These are phyloP conservation scores for Syngnathus rostellatus DNA, from an alignment of 2,797 vertebrate genomes.

Conservation along the genomic window DNA sequence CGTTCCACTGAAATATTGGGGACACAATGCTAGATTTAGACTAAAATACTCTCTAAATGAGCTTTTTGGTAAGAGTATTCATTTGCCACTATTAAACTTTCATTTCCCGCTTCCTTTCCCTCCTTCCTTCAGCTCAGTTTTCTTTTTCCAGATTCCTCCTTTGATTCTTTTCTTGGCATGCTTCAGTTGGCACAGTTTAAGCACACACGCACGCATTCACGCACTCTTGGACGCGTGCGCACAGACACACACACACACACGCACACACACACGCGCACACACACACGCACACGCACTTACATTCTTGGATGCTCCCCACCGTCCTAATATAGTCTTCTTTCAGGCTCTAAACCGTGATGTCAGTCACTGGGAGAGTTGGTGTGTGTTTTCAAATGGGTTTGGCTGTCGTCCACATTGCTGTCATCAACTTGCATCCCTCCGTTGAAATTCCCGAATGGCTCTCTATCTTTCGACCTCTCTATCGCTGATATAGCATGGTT, in stretches of 20 bases:
- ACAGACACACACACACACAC: too few species aligned
- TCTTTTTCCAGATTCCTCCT: background rate
- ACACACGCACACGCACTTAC: background rate
- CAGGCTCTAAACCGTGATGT: conserved; percentile 25
- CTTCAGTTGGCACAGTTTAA: conserved; percentile 2
- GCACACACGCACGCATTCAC: too few species aligned
- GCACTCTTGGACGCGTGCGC: too few species aligned
- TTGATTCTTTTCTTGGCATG: background rate
- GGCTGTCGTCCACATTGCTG: conserved; percentile 39
- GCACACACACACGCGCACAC: too few species aligned
- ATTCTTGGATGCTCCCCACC: conserved; percentile 29
- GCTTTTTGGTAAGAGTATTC: background rate
- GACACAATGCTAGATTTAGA: background rate
- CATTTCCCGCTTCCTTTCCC: background rate
- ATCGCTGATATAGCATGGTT: background rate
- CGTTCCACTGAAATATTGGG: too few species aligned
- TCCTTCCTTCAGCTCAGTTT: background rate
- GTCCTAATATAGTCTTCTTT: conserved; percentile 33
- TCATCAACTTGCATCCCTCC: conserved; percentile 33
- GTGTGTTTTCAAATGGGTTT: conserved; percentile 23
- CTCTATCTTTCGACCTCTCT: conserved; percentile 5
- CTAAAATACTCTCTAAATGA: background rate
- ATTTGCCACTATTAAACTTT: background rate
- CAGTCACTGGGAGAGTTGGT: conserved; percentile 18
- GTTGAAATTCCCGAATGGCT: conserved; percentile 26